Evolutionary conservation across 2,797 vertebrate species (phyloP).

Genomic region (Rhynchotus rufescens): DNA sequence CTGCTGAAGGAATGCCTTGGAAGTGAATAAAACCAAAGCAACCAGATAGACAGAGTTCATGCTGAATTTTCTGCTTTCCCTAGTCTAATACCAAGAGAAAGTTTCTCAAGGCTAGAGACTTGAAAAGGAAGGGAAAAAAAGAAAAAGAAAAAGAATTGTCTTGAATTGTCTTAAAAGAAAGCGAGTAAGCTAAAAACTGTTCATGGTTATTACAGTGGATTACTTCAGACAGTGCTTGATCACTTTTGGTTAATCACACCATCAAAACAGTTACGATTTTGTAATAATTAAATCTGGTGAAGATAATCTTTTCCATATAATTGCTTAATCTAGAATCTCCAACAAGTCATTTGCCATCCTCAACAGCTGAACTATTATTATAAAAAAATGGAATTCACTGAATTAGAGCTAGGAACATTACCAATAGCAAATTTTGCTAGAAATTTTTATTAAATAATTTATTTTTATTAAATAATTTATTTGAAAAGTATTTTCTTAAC

Average conservation of each 20-base stretch:
- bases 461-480: slow-evolving; percentile 44
- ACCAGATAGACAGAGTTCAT: not conserved
- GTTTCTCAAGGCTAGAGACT: not conserved
- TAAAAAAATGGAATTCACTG: slow-evolving; percentile 40
- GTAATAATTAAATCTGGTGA: not conserved
- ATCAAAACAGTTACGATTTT: slow-evolving; percentile 5
- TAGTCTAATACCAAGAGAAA: not conserved
- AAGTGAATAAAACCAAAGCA: not conserved
- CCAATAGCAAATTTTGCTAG: slow-evolving; percentile 17
- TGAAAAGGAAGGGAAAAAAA: too few relatives aligned
- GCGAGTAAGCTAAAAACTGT: not conserved
- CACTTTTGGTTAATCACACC: too few relatives aligned
- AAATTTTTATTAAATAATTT: slow-evolving; percentile 34
- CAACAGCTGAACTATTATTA: slow-evolving; percentile 14
- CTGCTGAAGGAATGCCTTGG: not conserved
- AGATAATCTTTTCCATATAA: slow-evolving; percentile 34
- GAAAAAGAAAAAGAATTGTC: too few relatives aligned
- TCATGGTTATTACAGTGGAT: not conserved
- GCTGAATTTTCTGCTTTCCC: not conserved
- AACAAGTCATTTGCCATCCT: not conserved
- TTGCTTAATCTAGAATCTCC: slow-evolving; percentile 6
- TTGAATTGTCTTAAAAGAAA: not conserved
- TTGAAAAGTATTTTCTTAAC: slow-evolving; percentile 49
- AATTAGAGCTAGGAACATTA: slow-evolving; percentile 25
- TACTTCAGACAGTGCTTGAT: slow-evolving; percentile 5